Evolutionary conservation across 2,797 vertebrate genomes (phyloP).

Genomic region (Spea hammondii): DNA sequence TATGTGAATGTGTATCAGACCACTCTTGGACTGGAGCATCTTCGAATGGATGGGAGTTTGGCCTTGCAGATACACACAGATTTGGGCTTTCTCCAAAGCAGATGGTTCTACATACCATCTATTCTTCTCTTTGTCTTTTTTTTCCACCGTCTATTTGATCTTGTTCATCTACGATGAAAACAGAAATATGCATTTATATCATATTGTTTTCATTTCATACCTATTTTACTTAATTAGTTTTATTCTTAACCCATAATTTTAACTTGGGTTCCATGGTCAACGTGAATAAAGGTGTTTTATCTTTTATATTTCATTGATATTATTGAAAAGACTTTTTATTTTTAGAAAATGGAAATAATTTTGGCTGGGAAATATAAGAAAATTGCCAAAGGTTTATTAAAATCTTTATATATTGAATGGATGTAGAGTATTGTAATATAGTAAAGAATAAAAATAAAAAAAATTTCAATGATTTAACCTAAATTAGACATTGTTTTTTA

Average conservation of each 20-base stretch:
- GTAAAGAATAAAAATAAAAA: no score
- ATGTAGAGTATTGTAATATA: neutral
- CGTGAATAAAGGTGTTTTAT: constrained; percentile 67
- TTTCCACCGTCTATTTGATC: constrained; percentile 88
- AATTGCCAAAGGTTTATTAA: constrained; percentile 32
- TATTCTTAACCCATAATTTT: constrained; percentile 52
- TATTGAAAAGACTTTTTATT: constrained; percentile 55
- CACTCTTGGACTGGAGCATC: constrained; percentile 91
- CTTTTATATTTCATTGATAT: constrained; percentile 56
- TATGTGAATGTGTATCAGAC: constrained; percentile 85
- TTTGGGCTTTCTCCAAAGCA: constrained; percentile 98
- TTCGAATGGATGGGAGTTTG: constrained; percentile 96
- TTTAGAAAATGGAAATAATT: constrained; percentile 31
- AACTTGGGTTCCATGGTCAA: constrained; percentile 68
- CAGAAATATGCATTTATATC: constrained; percentile 80
- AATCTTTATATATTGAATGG: neutral
- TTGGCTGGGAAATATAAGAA: constrained; percentile 14
- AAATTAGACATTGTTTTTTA: no score
- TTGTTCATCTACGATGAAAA: constrained; percentile 81
- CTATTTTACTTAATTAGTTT: constrained; percentile 60
- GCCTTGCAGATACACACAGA: constrained; percentile 85
- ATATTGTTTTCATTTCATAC: constrained; percentile 72
- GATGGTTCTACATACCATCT: constrained; percentile 95
- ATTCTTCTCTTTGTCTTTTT: constrained; percentile 96
- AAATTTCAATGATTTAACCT: no score